Base-by-base conservation (phyloP, 2,113 vertebrate genomes). In the Calcarius ornatus region DNA sequence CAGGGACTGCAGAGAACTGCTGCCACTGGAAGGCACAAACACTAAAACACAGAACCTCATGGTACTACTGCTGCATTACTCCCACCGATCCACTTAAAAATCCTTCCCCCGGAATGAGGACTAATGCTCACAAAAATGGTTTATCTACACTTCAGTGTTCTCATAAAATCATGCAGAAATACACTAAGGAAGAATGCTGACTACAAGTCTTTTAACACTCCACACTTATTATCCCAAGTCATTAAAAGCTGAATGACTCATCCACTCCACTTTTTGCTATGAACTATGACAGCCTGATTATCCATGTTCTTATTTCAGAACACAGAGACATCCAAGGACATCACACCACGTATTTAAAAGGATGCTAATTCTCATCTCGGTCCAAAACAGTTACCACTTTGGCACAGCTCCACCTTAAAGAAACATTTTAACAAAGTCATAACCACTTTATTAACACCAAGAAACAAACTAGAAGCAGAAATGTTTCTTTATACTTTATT, bases 401-500 rank as follows among this genome's bases (percentile, higher is more conserved):
- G 8, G 37, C 22, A 50, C 22, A 50, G 56, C 53, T 25, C 10
- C 53, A 30, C 3, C 30, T 48, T 43, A 4, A 64, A 61, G 21
- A 35, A 59, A n/a, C 6, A 19, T 18, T 75, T 69, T 28, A 53
- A 37, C 12, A 10, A 15, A 0, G 1, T 37, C 51, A 38, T 10
- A 24, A 33, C 25, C 13, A 19, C 7, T 51, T 47, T 7, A 54
- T 33, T 19, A 73, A 24, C 27, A 65, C 2, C 6, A 65, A 87
- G 10, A 91, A 93, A 90, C 16, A 86, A 82, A 88, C 18, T 1
- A 80, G 51, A 90, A 59, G 56, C 76, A 86, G 22, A 85, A 28
- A 2, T 18, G 64, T 93, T 92, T 94, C 82, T 96, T 90, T 37
- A 47, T 77, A 51, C 5, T 97, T 97, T 94, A 97, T 97, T 96